Base-by-base conservation (phyloP, 1,140 invertebrate species). In the Zophobas atratus region DNA sequence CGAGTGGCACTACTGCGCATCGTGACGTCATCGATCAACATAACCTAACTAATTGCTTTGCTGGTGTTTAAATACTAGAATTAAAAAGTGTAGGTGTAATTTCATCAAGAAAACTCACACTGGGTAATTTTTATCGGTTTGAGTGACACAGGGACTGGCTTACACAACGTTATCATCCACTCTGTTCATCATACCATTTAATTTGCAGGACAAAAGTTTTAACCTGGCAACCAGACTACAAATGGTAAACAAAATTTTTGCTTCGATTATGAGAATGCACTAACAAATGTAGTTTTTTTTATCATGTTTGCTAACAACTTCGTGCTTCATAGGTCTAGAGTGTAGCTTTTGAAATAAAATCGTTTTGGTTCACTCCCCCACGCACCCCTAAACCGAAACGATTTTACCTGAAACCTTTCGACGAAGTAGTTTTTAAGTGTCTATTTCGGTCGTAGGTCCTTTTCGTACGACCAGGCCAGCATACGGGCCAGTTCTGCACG, bases 201-300 rank as follows among this genome's bases (percentile, higher is more conserved):
- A 75, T 88, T 91, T 94, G 87, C 93, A 94, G 93, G 92, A 94
- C 93, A 90, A 94, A 94, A 90, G 92, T 93, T 88, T 93, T 94
- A 91, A 93, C 92, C 86, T 92, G 92, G 90, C 93, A 93, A 89
- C 92, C 91, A 90, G 93, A 93, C 89, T 92, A 92, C 87, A 93
- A 93, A 92, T 93, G 92, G 92, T 93, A 93, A 92, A 86, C 70
- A 43, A 49, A 48, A 72, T 38, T 53, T 53, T 51, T 72, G 70
- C 57, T 63, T 63, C 57, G 57, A 38, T 63, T 73, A 43, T 6
- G 34, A 41, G 71, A 73, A 73, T 73, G 71, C 71, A 73, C 71
- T 73, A 73, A 73, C 20, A 38, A 73, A 3, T 39, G 60, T 67
- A 74, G 39, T 74, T 71, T 71, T 46, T 71, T 34, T 20, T 6